A percentile compares a stretch with the other conserved stretches of the same genome.
Conservation (phyloP, 2,797 vertebrate genomes). For the Melanotaenia parkinsoni region DNA sequence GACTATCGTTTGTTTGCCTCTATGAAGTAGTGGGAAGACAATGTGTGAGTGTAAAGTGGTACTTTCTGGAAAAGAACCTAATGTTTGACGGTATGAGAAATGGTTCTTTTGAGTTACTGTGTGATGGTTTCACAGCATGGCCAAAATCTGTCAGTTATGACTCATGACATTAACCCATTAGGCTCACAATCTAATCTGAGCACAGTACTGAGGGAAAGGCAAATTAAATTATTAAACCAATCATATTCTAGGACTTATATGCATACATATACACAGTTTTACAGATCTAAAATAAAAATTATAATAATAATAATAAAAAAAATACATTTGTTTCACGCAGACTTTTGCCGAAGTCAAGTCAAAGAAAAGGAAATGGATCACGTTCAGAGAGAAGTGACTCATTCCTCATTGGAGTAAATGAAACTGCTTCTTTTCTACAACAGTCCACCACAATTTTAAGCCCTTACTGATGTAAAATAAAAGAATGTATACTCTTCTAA, state of each 20-base stretch:
- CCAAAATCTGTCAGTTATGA: constrained; percentile 62
- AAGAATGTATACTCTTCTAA: not conserved
- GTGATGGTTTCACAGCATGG: constrained; percentile 56
- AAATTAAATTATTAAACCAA: not conserved
- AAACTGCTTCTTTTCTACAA: constrained; percentile 55
- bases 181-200: constrained; percentile 9
- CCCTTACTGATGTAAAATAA: constrained; percentile 14
- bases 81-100: constrained; percentile 49
- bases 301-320: no score
- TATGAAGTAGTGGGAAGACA: constrained; percentile 60
- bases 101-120: constrained; percentile 45
- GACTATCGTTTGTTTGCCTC: constrained; percentile 61
- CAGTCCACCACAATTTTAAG: constrained; percentile 33
- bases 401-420: constrained; percentile 60
- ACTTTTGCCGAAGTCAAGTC: constrained; percentile 24
- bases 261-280: not conserved
- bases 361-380: constrained; percentile 62
- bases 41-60: constrained; percentile 66
- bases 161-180: constrained; percentile 59
- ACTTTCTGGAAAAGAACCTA: constrained; percentile 54
- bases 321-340: not conserved
- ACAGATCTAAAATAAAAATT: not conserved
- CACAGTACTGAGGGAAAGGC: constrained; percentile 8
- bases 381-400: constrained; percentile 65
- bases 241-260: not conserved